Percentiles rank a stretch among this genome's conserved stretches.
Conservation (phyloP, 2,888 invertebrate genomes). For the Pseudanteris insignis region DNA sequence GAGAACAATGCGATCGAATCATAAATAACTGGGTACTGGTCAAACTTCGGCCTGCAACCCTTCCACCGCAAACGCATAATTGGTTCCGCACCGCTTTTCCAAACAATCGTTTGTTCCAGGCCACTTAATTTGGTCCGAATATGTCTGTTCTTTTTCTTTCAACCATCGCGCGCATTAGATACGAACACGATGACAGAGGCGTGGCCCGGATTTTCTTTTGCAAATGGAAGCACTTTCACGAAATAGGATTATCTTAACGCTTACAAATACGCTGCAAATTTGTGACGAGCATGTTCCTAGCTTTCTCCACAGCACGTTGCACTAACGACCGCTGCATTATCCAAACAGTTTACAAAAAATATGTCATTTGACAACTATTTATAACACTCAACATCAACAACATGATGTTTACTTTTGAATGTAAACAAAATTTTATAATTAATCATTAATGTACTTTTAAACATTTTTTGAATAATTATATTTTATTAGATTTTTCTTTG, state of each 20-base stretch:
- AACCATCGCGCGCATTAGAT: conserved; percentile 8
- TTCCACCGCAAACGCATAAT: conserved; percentile 9
- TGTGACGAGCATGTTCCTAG: conserved; percentile 14
- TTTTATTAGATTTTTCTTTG: too few relatives aligned
- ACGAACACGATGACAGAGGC: conserved; percentile 4
- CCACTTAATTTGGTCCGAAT: conserved; percentile 2
- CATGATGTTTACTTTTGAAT: too few relatives aligned
- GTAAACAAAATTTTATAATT: too few relatives aligned
- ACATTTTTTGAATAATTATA: too few relatives aligned
- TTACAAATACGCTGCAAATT: conserved; percentile 32
- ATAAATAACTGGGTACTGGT: conserved; percentile 28
- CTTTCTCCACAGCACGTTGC: conserved; percentile 21
- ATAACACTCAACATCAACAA: too few relatives aligned
- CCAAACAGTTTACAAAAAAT: too few relatives aligned
- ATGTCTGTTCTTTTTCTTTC: conserved; percentile 1
- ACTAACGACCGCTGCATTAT: conserved; percentile 2
- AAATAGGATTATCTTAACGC: conserved; percentile 40
- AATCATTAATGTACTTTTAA: too few relatives aligned
- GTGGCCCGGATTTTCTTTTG: conserved; percentile 12
- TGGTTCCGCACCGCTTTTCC: conserved; percentile 19
- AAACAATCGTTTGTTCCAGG: conserved; percentile 7
- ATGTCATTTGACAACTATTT: too few relatives aligned
- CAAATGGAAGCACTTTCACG: conserved; percentile 19
- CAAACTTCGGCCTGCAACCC: conserved; percentile 1
- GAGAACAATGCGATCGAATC: conserved; percentile 25